A percentile compares a stretch with the other conserved stretches of the same genome.
phyloP scores from a whole-genome alignment of 2,113 vertebrate genomes.

The Acrocephalus kingi region DNA sequence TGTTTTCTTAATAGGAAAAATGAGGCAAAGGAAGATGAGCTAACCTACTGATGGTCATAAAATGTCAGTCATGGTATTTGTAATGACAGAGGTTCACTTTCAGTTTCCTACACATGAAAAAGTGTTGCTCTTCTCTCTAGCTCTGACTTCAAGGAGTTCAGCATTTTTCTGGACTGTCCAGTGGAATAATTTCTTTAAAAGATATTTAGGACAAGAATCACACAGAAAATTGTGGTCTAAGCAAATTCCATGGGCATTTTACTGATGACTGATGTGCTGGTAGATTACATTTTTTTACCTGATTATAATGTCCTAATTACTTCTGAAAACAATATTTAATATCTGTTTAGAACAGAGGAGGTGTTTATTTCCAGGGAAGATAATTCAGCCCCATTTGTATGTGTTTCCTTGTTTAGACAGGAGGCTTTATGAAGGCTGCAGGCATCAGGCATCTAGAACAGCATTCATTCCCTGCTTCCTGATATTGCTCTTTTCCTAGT shows the following conservation, averaged over 20 bases:
- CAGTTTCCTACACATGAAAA: background rate
- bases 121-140: background rate
- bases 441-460: background rate
- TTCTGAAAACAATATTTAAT: background rate
- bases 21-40: background rate
- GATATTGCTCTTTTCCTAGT: background rate
- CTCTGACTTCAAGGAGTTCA: background rate
- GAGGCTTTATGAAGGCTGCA: background rate
- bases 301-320: background rate
- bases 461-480: background rate
- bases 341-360: background rate
- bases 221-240: background rate
- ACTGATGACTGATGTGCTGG: background rate
- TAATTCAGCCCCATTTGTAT: background rate
- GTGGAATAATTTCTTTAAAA: background rate
- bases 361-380: background rate
- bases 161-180: background rate
- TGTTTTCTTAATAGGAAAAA: background rate
- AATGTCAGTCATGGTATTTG: background rate
- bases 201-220: background rate
- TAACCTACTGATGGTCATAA: background rate
- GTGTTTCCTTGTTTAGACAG: background rate
- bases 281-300: background rate
- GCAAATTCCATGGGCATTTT: background rate
- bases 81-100: background rate